phyloP scores from a whole-genome alignment of 2,888 invertebrate species.

The Hipparchia semele region DNA sequence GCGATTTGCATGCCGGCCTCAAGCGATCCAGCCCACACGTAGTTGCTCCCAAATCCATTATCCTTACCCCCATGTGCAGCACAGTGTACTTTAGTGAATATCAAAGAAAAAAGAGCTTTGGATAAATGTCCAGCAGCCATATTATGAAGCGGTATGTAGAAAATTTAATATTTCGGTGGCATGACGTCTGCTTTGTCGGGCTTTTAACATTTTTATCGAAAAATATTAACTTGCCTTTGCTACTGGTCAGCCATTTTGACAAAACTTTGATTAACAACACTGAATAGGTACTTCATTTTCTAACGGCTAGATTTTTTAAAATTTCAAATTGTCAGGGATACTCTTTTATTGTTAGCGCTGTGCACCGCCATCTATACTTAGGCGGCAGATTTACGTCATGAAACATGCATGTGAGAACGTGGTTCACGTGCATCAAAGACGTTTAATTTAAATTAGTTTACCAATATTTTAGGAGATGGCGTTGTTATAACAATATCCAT shows the following conservation, averaged over 20 bases:
- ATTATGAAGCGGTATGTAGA: slow-evolving; percentile 40
- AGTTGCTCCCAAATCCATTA: slow-evolving; percentile 72
- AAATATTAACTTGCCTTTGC: slow-evolving; percentile 13
- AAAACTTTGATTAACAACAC: neutral
- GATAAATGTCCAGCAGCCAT: slow-evolving; percentile 63
- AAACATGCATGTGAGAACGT: neutral
- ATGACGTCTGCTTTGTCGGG: slow-evolving; percentile 35
- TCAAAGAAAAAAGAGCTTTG: slow-evolving; percentile 57
- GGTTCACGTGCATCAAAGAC: neutral
- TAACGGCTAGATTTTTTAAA: neutral
- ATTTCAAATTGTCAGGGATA: neutral
- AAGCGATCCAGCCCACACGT: slow-evolving; percentile 75
- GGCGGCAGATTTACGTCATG: neutral
- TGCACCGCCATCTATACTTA: slow-evolving; percentile 38
- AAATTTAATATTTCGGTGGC: slow-evolving; percentile 18
- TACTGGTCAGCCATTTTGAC: slow-evolving; percentile 30
- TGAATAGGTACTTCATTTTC: no score
- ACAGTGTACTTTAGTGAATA: slow-evolving; percentile 62
- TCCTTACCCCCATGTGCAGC: slow-evolving; percentile 54
- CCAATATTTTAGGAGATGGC: slow-evolving; percentile 27
- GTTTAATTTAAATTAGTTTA: neutral
- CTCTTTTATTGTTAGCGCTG: neutral
- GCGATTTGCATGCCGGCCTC: slow-evolving; percentile 72
- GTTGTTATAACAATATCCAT: slow-evolving; percentile 10
- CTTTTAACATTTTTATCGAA: slow-evolving; percentile 56